phyloP scores from a whole-genome alignment of 2,888 invertebrate species.

The Camponotus fellah region DNA sequence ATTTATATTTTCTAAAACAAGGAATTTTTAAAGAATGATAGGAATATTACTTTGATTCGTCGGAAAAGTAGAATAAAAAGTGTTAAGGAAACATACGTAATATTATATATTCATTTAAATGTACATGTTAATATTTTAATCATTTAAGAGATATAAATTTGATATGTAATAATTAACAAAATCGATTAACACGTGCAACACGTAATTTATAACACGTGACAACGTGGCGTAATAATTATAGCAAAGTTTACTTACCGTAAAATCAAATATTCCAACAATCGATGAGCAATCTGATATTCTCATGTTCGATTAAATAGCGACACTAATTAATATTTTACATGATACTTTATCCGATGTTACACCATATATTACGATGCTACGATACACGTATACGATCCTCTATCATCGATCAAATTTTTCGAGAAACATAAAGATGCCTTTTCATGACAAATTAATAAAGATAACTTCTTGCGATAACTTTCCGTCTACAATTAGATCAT shows the following conservation, averaged over 20 bases:
- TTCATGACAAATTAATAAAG: neutral
- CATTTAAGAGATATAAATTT: neutral
- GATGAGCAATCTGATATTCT: neutral
- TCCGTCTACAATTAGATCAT: too few relatives aligned
- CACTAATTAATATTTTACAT: neutral
- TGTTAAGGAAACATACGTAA: neutral
- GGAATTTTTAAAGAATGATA: neutral
- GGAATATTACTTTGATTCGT: neutral
- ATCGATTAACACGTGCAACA: neutral
- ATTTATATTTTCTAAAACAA: neutral
- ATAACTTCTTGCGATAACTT: too few relatives aligned
- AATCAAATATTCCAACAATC: conserved; percentile 6
- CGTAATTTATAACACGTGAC: neutral
- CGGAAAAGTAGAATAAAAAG: neutral
- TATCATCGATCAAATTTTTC: neutral
- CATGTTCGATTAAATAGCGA: conserved; percentile 1
- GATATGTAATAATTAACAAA: conserved; percentile 1
- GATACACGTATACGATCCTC: neutral
- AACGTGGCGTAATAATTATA: neutral
- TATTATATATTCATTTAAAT: neutral
- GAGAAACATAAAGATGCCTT: neutral
- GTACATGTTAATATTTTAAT: neutral
- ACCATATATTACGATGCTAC: neutral
- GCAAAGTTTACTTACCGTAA: neutral
- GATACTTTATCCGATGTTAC: neutral